Base-by-base conservation (phyloP, 2,888 invertebrate species). In the Drosophila trichaetosa region DNA sequence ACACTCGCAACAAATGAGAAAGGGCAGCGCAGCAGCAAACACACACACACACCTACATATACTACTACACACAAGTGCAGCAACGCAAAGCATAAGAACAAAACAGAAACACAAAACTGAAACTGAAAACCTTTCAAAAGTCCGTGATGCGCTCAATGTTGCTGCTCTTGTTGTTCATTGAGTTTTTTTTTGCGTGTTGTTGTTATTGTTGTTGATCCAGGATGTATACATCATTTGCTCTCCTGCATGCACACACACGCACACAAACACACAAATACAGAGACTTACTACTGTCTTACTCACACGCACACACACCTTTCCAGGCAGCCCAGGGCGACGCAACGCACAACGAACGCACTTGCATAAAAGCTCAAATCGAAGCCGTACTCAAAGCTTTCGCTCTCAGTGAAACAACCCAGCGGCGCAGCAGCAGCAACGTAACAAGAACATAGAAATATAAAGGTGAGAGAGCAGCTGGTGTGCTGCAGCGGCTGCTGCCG, bases 251-350 rank as follows among this genome's bases (percentile, higher is more conserved):
- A 53, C 61, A 21, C 16, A 53, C 27, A 56, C 54, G 13, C 13
- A 51, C 64, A 21, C n/a, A 49, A 38, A 56, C 42, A 56, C 52
- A n/a, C 13, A 51, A 18, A 24, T 46, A 54, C 62, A 27, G 18
- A 24, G 46, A 46, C 24, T 46, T 4, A 24, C 67, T 42, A 56
- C 53, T 63, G 58, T 40, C 58, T 74, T 57, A 67, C 51, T 63
- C 46, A 53, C 54, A 56, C 38, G 31, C 53, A 64, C 52, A 42
- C 65, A 69, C 67, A 72, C 60, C 64, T 69, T 82, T 88, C 31
- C 87, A 90, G 90, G 90, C 89, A 73, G 86, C 58, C 69, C 71
- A 85, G 86, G 87, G 87, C 87, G 73, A 71, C 87, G 73, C 63
- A 74, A 82, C 83, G 72, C 79, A 83, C n/a, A 48, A 61, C 62